These are phyloP conservation scores for Catalaphyllia jardinei DNA, from an alignment of 64 coral and sea anemone genomes.

Conservation along the genomic window DNA sequence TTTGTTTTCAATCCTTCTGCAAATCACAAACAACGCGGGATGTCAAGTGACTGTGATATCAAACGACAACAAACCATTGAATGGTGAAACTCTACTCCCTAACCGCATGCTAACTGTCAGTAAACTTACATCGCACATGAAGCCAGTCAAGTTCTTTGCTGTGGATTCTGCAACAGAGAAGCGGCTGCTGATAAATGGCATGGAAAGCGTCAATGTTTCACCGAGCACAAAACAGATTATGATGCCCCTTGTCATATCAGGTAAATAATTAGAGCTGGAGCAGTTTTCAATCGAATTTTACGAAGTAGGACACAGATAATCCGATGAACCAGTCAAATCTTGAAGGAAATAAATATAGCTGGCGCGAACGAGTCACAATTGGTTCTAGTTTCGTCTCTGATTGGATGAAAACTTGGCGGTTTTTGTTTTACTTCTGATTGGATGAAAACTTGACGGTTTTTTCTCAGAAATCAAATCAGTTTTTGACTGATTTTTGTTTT, in stretches of 20 bases:
- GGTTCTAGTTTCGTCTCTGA: too few species aligned
- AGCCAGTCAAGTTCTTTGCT: slow-evolving; percentile 61
- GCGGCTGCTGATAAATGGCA: slow-evolving; percentile 57
- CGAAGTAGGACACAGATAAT: too few species aligned
- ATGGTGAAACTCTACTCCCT: slow-evolving; percentile 13
- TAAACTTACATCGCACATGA: slow-evolving; percentile 30
- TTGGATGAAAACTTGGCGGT: too few species aligned
- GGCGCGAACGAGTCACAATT: too few species aligned
- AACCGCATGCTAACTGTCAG: slow-evolving; percentile 56
- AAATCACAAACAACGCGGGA: slow-evolving; percentile 67
- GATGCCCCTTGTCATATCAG: slow-evolving; percentile 59
- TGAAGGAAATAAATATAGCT: neutral
- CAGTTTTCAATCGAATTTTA: too few species aligned
- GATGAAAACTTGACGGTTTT: too few species aligned
- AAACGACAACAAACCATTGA: slow-evolving; percentile 61
- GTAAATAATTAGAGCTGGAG: neutral
- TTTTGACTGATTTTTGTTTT: neutral
- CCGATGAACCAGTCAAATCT: neutral
- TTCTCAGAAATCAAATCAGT: too few species aligned
- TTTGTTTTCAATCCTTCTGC: slow-evolving; percentile 59
- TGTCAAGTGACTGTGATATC: slow-evolving; percentile 53
- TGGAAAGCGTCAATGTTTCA: slow-evolving; percentile 30
- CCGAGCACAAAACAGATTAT: slow-evolving; percentile 58
- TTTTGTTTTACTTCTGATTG: too few species aligned
- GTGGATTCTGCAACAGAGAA: slow-evolving; percentile 78